Evolutionary conservation across 2,113 vertebrate species (phyloP).

Genomic region (Galemys pyrenaicus): DNA sequence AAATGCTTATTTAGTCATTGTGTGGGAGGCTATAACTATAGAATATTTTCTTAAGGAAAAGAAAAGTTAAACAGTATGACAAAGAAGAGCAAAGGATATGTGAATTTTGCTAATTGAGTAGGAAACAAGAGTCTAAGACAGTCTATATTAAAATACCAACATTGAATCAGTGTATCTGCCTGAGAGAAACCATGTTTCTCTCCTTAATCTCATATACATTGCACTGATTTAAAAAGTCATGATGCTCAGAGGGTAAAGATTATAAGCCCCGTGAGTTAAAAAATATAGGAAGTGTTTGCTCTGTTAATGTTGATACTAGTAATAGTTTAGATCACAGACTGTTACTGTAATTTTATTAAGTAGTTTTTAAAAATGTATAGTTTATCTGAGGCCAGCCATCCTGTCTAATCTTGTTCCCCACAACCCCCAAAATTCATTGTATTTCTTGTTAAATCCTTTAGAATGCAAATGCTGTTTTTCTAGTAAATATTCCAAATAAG

Average conservation of each 20-base stretch:
- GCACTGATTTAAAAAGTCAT: neutral
- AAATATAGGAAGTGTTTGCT: neutral
- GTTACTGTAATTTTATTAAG: neutral
- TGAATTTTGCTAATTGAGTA: neutral
- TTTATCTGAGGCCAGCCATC: neutral
- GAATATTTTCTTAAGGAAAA: conserved; percentile 59
- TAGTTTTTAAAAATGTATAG: neutral
- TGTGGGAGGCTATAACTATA: conserved; percentile 57
- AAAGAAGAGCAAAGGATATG: conserved; percentile 7
- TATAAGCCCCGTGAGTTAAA: neutral
- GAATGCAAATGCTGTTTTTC: conserved; percentile 14
- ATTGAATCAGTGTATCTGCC: neutral
- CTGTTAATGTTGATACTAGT: neutral
- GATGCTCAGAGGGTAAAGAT: neutral
- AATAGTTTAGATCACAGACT: neutral
- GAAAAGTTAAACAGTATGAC: conserved; percentile 38
- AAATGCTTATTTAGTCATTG: conserved; percentile 67
- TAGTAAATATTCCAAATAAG: conserved; percentile 5
- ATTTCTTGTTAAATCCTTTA: neutral
- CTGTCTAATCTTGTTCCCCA: neutral
- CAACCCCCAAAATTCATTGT: neutral
- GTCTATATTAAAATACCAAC: neutral
- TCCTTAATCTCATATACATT: neutral
- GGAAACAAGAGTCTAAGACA: neutral
- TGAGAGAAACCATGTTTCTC: neutral